Evolutionary conservation across 2,113 vertebrate genomes (phyloP).

Genomic region (human (Homo sapiens)): DNA sequence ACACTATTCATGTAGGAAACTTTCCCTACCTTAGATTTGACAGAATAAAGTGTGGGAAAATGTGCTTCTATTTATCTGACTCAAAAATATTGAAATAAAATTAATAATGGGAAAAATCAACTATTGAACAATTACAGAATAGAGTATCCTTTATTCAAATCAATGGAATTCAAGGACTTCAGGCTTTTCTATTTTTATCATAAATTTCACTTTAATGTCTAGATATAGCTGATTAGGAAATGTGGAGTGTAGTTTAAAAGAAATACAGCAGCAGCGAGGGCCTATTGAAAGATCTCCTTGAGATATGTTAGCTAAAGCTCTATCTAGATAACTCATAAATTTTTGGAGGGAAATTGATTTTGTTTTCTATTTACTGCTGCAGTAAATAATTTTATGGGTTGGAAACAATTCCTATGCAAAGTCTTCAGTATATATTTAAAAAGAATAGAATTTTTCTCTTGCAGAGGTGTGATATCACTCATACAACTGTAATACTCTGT

Average conservation of each 20-base stretch:
- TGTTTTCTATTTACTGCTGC: conserved; percentile 40
- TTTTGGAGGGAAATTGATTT: conserved; percentile 69
- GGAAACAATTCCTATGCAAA: conserved; percentile 66
- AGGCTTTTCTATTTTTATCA: conserved; percentile 35
- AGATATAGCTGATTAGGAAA: conserved; percentile 50
- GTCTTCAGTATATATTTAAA: conserved; percentile 9
- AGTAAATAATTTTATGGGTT: conserved; percentile 61
- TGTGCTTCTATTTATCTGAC: background rate
- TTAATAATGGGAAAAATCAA: background rate
- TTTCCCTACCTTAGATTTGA: background rate
- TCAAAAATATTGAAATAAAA: conserved; percentile 25
- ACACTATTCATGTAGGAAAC: background rate
- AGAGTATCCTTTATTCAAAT: conserved; percentile 1
- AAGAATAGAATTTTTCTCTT: conserved; percentile 23
- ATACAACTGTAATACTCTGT: background rate
- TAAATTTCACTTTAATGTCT: conserved; percentile 64
- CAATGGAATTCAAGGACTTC: background rate
- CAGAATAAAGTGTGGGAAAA: conserved; percentile 14
- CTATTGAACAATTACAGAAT: background rate
- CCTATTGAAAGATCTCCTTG: conserved; percentile 43
- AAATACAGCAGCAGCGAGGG: conserved; percentile 27
- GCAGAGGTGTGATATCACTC: background rate
- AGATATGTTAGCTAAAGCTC: conserved; percentile 56
- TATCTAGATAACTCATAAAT: conserved; percentile 57
- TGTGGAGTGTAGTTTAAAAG: conserved; percentile 48